A percentile compares a stretch with the other conserved stretches of the same genome.
Conservation (phyloP, 2,113 vertebrate species). For the Lipotes vexillifer region DNA sequence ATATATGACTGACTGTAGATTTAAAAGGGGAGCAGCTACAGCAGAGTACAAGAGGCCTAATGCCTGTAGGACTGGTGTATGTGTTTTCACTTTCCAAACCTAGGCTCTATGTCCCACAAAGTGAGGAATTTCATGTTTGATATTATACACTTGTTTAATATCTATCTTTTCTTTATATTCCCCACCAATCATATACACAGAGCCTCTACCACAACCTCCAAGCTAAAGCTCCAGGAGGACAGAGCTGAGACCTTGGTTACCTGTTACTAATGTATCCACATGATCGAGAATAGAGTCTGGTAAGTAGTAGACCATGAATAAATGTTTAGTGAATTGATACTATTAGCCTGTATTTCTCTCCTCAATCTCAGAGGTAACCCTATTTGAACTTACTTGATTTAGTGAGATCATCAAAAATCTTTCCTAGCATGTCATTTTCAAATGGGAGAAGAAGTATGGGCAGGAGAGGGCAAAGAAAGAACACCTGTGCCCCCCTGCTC, state of each 20-base stretch:
- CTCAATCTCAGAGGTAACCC: background rate
- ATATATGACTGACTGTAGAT: background rate
- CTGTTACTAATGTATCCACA: background rate
- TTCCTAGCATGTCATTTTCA: background rate
- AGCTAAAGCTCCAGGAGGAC: background rate
- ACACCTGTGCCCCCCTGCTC: background rate
- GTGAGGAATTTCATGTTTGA: background rate
- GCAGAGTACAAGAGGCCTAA: background rate
- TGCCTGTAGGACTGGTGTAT: background rate
- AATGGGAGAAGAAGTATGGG: background rate
- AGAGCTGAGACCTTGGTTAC: background rate
- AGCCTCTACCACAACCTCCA: background rate
- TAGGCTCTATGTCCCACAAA: background rate
- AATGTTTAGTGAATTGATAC: background rate
- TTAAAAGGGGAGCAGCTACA: background rate
- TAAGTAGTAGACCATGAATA: background rate
- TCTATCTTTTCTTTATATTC: background rate
- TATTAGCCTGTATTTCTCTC: background rate
- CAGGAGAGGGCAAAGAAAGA: background rate
- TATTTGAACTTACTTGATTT: background rate
- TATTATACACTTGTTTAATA: background rate
- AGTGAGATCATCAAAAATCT: background rate
- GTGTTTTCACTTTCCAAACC: background rate
- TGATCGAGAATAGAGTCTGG: background rate
- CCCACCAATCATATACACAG: background rate